Base-by-base conservation (phyloP, 2,888 invertebrate species). In the Ennomos erosarius region DNA sequence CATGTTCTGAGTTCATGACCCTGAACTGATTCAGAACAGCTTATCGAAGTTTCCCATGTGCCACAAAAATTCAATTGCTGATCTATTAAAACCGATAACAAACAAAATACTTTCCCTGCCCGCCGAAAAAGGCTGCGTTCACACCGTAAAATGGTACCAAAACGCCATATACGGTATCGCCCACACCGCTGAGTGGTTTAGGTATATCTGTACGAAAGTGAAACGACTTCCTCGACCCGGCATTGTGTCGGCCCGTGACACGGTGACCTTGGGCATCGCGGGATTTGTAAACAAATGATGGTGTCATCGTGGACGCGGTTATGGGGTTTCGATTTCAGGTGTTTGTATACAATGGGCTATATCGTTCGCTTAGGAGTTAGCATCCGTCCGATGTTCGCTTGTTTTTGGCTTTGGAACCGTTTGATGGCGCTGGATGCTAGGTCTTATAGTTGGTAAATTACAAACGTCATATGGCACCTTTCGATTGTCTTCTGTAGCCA, bases 131-230 rank as follows among this genome's bases (percentile, higher is more conserved):
- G 35, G 35, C 33, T 34, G 13, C 16, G 8, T 40, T 35, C 26
- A 34, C 26, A 33, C n/a, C 12, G 43, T 45, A 13, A 51, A 55
- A 48, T 38, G 49, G 10, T 16, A 46, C 26, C 42, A 59, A 59
- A 55, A 42, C 11, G 11, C 50, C 50, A 46, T 54, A 59, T 44
- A 53, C 33, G 42, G 39, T 37, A 35, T 51, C 59, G 62, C 55
- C 59, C 55, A 59, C 62, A 37, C 11, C 48, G 54, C 12, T 43
- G 39, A 39, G 34, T 34, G 69, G 67, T 74, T 59, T 60, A 77
- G 78, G 76, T 76, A 77, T 81, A 76, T 68, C 69, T 73, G 73
- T 72, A 71, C 65, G 88, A 89, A 88, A 89, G 88, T 85, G 87
- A 89, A 85, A 86, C 73, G 76, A 35, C 33, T 40, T 47, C 57